phyloP scores from a whole-genome alignment of 1,140 invertebrate genomes.

The Caerostris darwini region DNA sequence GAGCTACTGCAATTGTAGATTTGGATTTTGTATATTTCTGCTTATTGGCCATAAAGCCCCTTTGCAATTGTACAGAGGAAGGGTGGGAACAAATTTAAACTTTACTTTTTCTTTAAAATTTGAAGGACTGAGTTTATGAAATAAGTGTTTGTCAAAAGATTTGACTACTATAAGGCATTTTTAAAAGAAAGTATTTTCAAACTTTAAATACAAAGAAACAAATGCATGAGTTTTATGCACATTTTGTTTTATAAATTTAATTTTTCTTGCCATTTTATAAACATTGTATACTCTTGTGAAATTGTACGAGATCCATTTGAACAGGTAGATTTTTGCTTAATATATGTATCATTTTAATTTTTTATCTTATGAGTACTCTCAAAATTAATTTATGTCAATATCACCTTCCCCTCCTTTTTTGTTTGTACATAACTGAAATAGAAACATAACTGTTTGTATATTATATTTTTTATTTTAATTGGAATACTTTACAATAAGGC shows the following conservation, averaged over 20 bases:
- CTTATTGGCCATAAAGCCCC: constrained; percentile 75
- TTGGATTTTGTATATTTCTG: constrained; percentile 78
- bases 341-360: not conserved
- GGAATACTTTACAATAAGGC: constrained; percentile 32
- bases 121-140: not conserved
- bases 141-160: constrained; percentile 1
- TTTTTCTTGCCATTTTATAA: not conserved
- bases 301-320: not conserved
- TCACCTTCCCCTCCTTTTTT: not conserved
- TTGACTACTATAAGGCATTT: not conserved
- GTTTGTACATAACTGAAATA: constrained; percentile 43
- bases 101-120: not conserved
- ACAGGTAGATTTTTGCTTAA: not conserved
- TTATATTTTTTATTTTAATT: constrained; percentile 60
- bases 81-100: constrained; percentile 54
- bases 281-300: not conserved
- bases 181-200: not conserved
- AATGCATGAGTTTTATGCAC: not conserved
- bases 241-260: not conserved
- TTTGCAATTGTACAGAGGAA: constrained; percentile 75
- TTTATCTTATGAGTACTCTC: not conserved
- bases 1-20: constrained; percentile 77
- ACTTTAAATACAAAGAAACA: not conserved
- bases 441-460: constrained; percentile 22
- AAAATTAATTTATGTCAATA: not conserved